These are phyloP conservation scores for Marisa cornuarietis DNA, from an alignment of 1,140 invertebrate species.

Conservation along the genomic window DNA sequence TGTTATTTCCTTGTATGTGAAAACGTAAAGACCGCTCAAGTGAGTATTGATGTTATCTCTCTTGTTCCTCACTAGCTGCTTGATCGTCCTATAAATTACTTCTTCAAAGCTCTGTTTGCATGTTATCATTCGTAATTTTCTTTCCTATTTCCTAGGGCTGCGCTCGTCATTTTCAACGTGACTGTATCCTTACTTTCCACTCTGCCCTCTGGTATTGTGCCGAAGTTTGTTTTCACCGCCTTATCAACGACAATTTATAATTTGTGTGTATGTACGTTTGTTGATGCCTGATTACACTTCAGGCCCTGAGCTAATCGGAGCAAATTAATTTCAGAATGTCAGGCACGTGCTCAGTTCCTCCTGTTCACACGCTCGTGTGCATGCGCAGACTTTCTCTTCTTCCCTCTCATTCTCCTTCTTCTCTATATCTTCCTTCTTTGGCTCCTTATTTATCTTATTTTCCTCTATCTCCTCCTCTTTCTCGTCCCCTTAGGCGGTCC, in stretches of 20 bases:
- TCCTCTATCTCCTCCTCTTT: neutral
- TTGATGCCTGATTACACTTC: neutral
- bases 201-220: neutral
- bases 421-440: neutral
- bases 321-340: neutral
- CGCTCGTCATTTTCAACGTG: neutral
- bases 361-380: neutral
- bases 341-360: neutral
- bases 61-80: no score
- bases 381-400: no score
- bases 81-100: no score
- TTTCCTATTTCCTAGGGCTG: neutral
- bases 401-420: neutral
- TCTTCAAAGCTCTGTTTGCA: neutral
- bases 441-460: neutral
- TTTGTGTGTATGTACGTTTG: neutral
- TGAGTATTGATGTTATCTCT: no score
- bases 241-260: neutral
- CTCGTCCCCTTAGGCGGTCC: no score
- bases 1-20: no score
- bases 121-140: neutral
- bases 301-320: neutral
- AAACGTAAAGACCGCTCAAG: no score
- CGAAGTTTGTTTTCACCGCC: neutral
- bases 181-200: slow-evolving; percentile 1